A percentile compares a stretch with the other conserved stretches of the same genome.
Evolutionary conservation across 2,888 invertebrate genomes (phyloP).

Genomic region (Eupeodes luniger): DNA sequence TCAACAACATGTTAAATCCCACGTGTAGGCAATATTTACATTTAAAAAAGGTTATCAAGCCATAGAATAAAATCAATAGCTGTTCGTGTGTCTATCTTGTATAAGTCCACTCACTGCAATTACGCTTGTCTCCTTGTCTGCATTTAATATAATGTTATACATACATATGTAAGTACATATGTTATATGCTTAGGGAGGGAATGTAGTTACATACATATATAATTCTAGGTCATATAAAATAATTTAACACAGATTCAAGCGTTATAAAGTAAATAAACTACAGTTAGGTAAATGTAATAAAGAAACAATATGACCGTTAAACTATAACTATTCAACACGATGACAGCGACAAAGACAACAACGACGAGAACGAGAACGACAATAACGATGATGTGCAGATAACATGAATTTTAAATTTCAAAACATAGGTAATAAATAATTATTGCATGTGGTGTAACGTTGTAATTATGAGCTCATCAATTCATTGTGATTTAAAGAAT

Average conservation of each 20-base stretch:
- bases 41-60: conserved; percentile 54
- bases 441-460: not conserved
- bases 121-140: conserved; percentile 35
- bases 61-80: conserved; percentile 42
- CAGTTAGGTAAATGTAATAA: conserved; percentile 18
- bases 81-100: conserved; percentile 48
- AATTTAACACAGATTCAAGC: conserved; percentile 19
- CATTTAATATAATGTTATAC: not conserved
- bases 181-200: no score
- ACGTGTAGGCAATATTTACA: conserved; percentile 35
- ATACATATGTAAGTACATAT: not conserved
- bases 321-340: not conserved
- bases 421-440: not conserved
- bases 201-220: not conserved
- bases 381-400: not conserved
- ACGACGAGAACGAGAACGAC: no score
- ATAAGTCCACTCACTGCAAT: conserved; percentile 36
- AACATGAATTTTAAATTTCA: not conserved
- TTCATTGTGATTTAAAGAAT: not conserved
- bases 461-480: not conserved
- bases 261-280: conserved; percentile 9
- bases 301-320: not conserved
- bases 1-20: conserved; percentile 25
- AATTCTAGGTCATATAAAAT: conserved; percentile 52
- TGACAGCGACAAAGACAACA: no score